Base-by-base conservation (phyloP, 2,888 invertebrate species). In the Opisthograptis luteolata region DNA sequence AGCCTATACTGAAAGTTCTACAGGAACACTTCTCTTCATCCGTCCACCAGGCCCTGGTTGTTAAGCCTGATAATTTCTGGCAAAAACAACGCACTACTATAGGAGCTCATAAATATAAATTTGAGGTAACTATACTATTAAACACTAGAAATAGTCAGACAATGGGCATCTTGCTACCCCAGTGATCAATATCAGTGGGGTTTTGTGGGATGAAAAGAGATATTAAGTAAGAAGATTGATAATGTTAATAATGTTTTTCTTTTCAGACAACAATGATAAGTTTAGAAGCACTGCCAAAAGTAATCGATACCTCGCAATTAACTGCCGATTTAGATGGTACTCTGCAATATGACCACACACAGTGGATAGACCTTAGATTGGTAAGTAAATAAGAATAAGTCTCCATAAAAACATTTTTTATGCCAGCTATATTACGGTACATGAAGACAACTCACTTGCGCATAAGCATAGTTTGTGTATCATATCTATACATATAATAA, bases 51-150 rank as follows among this genome's bases (percentile, higher is more conserved):
- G 98, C 98, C 67, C 96, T 97, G 79, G 98, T 99, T 81, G 98
- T 99, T 70, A 99, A 99, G 91, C 98, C 99, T 65, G 99, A 99
- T 80, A 99, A 98, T 84, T 99, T 99, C 92, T 99, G 99, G 99
- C 99, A 99, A 90, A 99, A 99, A 90, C 99, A 99, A 90, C 95
- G 98, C 80, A 98, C 98, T 68, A 98, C 97, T 64, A 94, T 99
- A 77, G 98, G 98, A 76, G 97, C 97, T 89, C 97, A 98, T 87
- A 99, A 99, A 92, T 99, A 98, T 92, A 98, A 98, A 92, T 99
- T 99, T 92, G 99, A 99, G 94, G 97, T 97, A 14, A 44, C 5
- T 28, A 8, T 2, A 24, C 6, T 24, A 8, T 7, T n/a, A n/a
- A 25, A 22, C n/a, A 20, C 6, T 20, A 24, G n/a, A n/a, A n/a